Evolutionary conservation across 2,888 invertebrate genomes (phyloP).

Genomic region (Syritta pipiens): DNA sequence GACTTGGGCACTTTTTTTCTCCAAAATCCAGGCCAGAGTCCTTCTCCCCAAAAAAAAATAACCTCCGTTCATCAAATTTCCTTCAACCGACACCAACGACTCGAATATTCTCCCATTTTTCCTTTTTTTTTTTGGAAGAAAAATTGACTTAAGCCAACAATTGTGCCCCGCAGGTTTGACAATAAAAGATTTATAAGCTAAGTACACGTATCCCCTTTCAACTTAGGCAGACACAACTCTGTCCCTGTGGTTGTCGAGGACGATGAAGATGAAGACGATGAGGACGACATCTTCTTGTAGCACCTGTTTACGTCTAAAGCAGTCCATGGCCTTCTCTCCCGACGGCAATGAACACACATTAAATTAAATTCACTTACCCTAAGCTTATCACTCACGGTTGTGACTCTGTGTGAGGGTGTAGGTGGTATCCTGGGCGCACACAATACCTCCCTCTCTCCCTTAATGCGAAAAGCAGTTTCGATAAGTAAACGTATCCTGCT

Average conservation of each 20-base stretch:
- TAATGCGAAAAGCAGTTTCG: constrained; percentile 68
- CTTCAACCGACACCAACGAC: too few species aligned
- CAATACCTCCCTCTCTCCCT: constrained; percentile 48
- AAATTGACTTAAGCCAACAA: constrained; percentile 27
- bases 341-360: constrained; percentile 58
- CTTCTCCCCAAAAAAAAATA: too few species aligned
- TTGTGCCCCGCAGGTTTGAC: constrained; percentile 34
- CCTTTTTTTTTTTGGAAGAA: too few species aligned
- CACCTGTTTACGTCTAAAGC: constrained; percentile 36
- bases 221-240: too few species aligned
- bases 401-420: too few species aligned
- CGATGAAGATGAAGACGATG: neutral
- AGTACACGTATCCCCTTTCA: constrained; percentile 27
- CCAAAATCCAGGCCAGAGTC: too few species aligned
- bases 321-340: constrained; percentile 24
- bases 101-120: too few species aligned
- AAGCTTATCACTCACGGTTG: constrained; percentile 47
- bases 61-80: too few species aligned
- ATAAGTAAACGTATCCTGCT: constrained; percentile 66
- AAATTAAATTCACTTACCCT: constrained; percentile 67
- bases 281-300: neutral
- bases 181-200: constrained; percentile 53
- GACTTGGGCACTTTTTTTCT: too few species aligned
- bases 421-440: neutral
- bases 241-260: neutral